Base-by-base conservation (phyloP, 2,888 invertebrate genomes). In the Megamerina dolium region DNA sequence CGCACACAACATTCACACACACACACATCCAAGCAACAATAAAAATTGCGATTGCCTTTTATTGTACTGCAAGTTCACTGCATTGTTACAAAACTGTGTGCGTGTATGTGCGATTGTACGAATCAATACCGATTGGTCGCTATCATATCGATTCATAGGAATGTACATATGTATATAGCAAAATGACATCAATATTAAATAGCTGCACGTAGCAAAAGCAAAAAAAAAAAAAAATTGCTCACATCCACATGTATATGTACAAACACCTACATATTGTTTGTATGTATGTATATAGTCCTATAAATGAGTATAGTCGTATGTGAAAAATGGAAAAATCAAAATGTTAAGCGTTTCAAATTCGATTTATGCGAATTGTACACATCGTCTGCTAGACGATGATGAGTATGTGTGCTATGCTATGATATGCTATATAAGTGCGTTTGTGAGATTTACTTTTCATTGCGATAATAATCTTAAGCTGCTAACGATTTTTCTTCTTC, bases 31-130 rank as follows among this genome's bases (percentile, higher is more conserved):
- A 36, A 36, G 21, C 36, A 36, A 14, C 36, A 23, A 23, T 26
- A 23, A 36, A 35, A 36, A 36, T 36, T 26, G 26, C 16, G 26
- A 14, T 36, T 23, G n/a, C n/a, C n/a, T n/a, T n/a, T n/a, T n/a
- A n/a, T n/a, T n/a, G n/a, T 3, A 12, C 12, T 12, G 26, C 26
- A 26, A 26, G 26, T 12, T 9, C 26, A 12, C 26, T 10, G 26
- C 26, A 9, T 10, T 26, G 12, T 26, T 26, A 10, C 26, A 26
- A 26, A 26, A 10, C 9, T 26, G 9, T 12, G 26, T 2, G n/a
- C n/a, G 23, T 23, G 23, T 23, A n/a, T 30, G 30, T 30, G 30
- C 30, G 30, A 9, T 5, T 30, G 13, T 5, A 6, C n/a, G 5
- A n/a, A n/a, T n/a, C 30, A 5, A 10, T n/a, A 31, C 3, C 16